A percentile compares a stretch with the other conserved stretches of the same genome.
Conservation (phyloP, 2,888 invertebrate genomes). For the Mesorhabditis belari region DNA sequence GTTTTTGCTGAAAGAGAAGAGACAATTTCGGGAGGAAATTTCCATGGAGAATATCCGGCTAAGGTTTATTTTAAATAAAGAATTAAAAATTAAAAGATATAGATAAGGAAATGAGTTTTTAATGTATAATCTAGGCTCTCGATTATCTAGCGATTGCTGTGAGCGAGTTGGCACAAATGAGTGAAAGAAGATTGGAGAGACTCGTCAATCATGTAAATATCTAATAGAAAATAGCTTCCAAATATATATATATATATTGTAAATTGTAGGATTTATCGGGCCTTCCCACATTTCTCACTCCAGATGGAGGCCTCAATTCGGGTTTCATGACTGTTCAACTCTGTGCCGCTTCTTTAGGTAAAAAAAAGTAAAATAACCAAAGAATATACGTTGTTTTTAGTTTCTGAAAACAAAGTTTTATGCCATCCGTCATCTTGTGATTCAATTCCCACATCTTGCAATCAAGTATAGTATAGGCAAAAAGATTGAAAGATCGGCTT, state of each 20-base stretch:
- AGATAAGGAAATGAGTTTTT: background rate
- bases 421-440: slow-evolving; percentile 68
- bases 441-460: slow-evolving; percentile 65
- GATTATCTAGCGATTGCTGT: slow-evolving; percentile 66
- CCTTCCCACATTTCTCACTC: slow-evolving; percentile 65
- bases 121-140: slow-evolving; percentile 56
- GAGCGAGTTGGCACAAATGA: slow-evolving; percentile 66
- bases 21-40: slow-evolving; percentile 67
- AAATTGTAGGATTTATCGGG: slow-evolving; percentile 60
- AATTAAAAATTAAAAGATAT: background rate
- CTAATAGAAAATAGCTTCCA: background rate
- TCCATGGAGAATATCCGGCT: slow-evolving; percentile 68
- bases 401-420: slow-evolving; percentile 67
- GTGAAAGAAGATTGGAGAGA: slow-evolving; percentile 64
- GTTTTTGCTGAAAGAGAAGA: slow-evolving; percentile 62
- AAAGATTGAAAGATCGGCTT: background rate
- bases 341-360: slow-evolving; percentile 65
- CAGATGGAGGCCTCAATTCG: slow-evolving; percentile 66
- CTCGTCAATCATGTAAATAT: slow-evolving; percentile 60
- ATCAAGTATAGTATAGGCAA: slow-evolving; percentile 54
- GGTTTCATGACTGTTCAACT: slow-evolving; percentile 68
- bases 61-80: slow-evolving; percentile 55
- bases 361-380: slow-evolving; percentile 6
- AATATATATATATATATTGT: background rate
- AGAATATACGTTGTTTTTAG: slow-evolving; percentile 52